Base-by-base conservation (phyloP, 2,888 invertebrate genomes). In the Abrostola tripartita region DNA sequence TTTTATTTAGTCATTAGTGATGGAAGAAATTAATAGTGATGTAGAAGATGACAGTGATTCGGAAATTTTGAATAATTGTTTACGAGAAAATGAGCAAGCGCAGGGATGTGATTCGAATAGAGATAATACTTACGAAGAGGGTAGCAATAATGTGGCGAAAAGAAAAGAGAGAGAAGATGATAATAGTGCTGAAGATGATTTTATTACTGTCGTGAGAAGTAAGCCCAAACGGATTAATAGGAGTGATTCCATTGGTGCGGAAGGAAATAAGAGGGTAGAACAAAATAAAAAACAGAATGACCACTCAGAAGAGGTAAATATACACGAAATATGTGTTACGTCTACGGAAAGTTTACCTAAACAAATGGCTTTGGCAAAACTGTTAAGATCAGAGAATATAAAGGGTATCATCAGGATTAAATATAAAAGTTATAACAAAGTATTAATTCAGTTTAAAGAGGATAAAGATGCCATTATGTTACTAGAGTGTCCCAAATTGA, bases 331-430 rank as follows among this genome's bases (percentile, higher is more conserved):
- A 2, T 47, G 59, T 42, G 35, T 66, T 0, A 69, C 65, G 0
- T 65, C 61, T 1, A 9, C 44, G 37, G 50, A 73, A 40, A 42
- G 12, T 14, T 52, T 77, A 47, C 74, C 74, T 9, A 76, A 76
- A 51, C 69, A 74, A 42, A 72, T 76, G 54, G 71, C 65, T 0
- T n/a, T 75, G 8, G 75, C 75, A 7, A 73, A 68, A 42, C 35
- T 79, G 12, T 42, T 79, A 0, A 58, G 37, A 59, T 57, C 49
- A 5, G 59, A 51, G 59, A 42, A 44, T 24, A 59, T 59, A 11
- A 57, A 41, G 14, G 37, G 72, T 44, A 55, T 76, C 6, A 50
- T n/a, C 7, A 56, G 57, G 14, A 68, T 79, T 6, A 74, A 78
- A 44, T 14, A 44, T 12, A 44, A 44, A 44, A 44, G 44, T 14